A percentile compares a stretch with the other conserved stretches of the same genome.
Conservation (phyloP, 1,140 invertebrate genomes). For the Forficula auricularia region DNA sequence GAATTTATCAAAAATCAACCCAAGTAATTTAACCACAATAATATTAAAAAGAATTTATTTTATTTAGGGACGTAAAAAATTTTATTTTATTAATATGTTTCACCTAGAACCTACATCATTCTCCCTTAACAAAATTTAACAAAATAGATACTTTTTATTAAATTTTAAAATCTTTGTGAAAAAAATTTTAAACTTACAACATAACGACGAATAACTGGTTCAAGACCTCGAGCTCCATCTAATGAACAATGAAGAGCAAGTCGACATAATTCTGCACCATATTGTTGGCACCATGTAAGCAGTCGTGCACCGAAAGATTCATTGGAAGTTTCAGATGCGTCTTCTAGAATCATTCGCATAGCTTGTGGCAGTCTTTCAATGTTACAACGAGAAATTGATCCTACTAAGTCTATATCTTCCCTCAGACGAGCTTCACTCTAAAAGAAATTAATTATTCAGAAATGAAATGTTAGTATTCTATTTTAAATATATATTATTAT, state of each 20-base stretch:
- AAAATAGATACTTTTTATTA: too few relatives aligned
- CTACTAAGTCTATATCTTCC: slow-evolving; percentile 25
- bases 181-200: slow-evolving; percentile 27
- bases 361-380: slow-evolving; percentile 4
- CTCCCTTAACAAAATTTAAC: background rate
- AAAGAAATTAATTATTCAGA: slow-evolving; percentile 9
- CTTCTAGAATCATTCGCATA: slow-evolving; percentile 7
- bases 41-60: background rate
- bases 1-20: too few relatives aligned
- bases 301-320: background rate
- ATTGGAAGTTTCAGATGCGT: background rate
- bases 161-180: too few relatives aligned
- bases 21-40: too few relatives aligned
- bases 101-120: background rate
- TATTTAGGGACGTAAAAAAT: background rate
- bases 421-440: slow-evolving; percentile 22
- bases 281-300: slow-evolving; percentile 7
- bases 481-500: background rate
- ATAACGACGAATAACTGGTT: slow-evolving; percentile 22
- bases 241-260: slow-evolving; percentile 23
- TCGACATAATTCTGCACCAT: slow-evolving; percentile 21
- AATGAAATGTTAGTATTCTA: background rate
- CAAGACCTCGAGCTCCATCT: slow-evolving; percentile 22
- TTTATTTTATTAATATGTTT: background rate
- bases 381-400: background rate